These are phyloP conservation scores for Epizoanthus ramosus DNA, from an alignment of 92 coral and sea anemone species.

Conservation along the genomic window DNA sequence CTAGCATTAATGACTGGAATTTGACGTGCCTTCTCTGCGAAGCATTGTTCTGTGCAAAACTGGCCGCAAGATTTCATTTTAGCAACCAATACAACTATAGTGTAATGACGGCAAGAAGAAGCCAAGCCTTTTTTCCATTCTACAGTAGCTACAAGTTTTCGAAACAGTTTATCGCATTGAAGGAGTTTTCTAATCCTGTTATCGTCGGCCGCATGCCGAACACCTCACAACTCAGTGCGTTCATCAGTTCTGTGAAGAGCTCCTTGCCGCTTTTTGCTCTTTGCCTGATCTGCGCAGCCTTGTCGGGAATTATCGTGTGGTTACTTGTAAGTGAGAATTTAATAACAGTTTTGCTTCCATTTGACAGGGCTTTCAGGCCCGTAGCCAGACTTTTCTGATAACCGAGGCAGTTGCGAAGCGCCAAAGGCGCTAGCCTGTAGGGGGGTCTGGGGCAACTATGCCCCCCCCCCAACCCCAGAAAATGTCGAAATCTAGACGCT, in stretches of 20 bases:
- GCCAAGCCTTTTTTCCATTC: neutral
- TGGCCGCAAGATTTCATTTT: neutral
- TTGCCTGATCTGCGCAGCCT: neutral
- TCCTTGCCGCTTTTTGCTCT: neutral
- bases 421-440: too few species aligned
- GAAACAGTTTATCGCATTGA: neutral
- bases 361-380: too few species aligned
- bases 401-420: too few species aligned
- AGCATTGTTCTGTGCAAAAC: neutral
- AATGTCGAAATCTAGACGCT: too few species aligned
- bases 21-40: neutral
- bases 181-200: neutral
- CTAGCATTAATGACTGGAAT: neutral
- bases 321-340: neutral
- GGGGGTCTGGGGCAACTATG: too few species aligned
- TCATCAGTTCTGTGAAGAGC: neutral
- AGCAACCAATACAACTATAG: neutral
- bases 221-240: neutral
- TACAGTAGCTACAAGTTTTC: neutral
- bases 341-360: neutral
- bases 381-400: too few species aligned
- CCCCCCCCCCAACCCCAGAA: too few species aligned
- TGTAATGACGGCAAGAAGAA: neutral
- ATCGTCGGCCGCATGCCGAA: neutral
- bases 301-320: conserved; percentile 8